Percentiles rank a stretch among this genome's conserved stretches.
Evolutionary conservation across 2,113 vertebrate species (phyloP).

Genomic region (Apeltes quadracus): DNA sequence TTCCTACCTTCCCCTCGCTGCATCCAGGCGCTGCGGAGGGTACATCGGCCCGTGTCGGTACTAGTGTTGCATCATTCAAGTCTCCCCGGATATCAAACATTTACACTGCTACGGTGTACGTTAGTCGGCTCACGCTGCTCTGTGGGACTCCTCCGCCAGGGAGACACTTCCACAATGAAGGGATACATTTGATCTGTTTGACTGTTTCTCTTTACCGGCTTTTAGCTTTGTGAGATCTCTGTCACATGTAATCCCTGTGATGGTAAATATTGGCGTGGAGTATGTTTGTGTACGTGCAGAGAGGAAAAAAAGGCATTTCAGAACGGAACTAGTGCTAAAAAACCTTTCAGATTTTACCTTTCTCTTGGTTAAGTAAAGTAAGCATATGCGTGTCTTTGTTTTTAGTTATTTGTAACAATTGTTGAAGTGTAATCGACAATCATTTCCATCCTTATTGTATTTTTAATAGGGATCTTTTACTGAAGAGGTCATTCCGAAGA

Average conservation of each 20-base stretch:
- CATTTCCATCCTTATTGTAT: not conserved
- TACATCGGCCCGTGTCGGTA: slow-evolving; percentile 42
- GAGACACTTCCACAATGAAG: slow-evolving; percentile 20
- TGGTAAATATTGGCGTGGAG: slow-evolving; percentile 13
- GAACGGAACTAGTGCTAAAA: not conserved
- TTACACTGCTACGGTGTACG: not conserved
- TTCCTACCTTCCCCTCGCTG: slow-evolving; percentile 50
- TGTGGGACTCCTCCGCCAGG: not conserved
- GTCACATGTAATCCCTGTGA: not conserved
- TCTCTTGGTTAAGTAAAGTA: not conserved
- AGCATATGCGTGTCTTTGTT: not conserved
- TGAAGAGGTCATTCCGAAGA: not conserved
- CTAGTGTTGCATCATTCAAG: not conserved
- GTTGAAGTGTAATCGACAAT: not conserved
- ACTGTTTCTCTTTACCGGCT: slow-evolving; percentile 26
- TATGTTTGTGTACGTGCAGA: not conserved
- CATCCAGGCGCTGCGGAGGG: slow-evolving; percentile 29
- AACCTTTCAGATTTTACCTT: not conserved
- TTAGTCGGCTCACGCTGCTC: not conserved
- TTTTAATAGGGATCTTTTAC: not conserved
- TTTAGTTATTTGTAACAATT: not conserved
- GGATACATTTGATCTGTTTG: slow-evolving; percentile 41
- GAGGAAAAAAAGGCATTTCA: not conserved
- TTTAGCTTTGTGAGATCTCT: slow-evolving; percentile 14
- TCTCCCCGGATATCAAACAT: slow-evolving; percentile 23